A percentile compares a stretch with the other conserved stretches of the same genome.
phyloP scores from a whole-genome alignment of 2,797 vertebrate species.

The Melanotaenia trifasciata region DNA sequence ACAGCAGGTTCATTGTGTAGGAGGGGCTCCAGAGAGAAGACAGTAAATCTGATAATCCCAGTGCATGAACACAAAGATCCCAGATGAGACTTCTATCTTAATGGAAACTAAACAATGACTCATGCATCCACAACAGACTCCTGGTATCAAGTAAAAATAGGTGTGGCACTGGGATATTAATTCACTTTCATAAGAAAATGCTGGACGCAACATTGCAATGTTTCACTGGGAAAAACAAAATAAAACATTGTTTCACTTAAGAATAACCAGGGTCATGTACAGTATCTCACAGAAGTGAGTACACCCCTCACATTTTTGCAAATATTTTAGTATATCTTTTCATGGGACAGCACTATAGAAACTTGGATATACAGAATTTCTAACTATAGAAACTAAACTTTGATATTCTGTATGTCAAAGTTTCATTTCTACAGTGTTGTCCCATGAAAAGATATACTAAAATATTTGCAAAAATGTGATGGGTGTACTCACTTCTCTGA shows the following conservation, averaged over 20 bases:
- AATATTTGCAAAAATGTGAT: too few relatives aligned
- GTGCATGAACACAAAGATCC: slow-evolving; percentile 61
- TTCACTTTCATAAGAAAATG: slow-evolving; percentile 31
- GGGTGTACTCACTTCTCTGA: too few relatives aligned
- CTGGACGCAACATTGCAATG: slow-evolving; percentile 13
- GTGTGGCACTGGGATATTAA: slow-evolving; percentile 15
- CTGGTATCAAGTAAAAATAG: slow-evolving; percentile 20
- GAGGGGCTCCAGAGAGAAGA: slow-evolving; percentile 50
- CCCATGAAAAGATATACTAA: too few relatives aligned
- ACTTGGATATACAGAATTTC: too few relatives aligned
- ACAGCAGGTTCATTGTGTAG: slow-evolving; percentile 41
- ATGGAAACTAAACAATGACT: slow-evolving; percentile 71
- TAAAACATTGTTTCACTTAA: slow-evolving; percentile 15
- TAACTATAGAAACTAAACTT: too few relatives aligned
- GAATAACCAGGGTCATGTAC: slow-evolving; percentile 43
- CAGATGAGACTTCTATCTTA: slow-evolving; percentile 68
- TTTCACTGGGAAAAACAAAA: not conserved
- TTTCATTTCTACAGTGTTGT: too few relatives aligned
- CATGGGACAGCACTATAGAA: too few relatives aligned
- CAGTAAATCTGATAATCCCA: slow-evolving; percentile 72
- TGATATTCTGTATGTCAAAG: too few relatives aligned
- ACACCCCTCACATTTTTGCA: too few relatives aligned
- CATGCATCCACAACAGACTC: slow-evolving; percentile 50
- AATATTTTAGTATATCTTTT: too few relatives aligned
- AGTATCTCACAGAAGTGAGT: too few relatives aligned